A percentile compares a stretch with the other conserved stretches of the same genome.
Conservation (phyloP, 2,113 vertebrate genomes). For the Nanorana parkeri region DNA sequence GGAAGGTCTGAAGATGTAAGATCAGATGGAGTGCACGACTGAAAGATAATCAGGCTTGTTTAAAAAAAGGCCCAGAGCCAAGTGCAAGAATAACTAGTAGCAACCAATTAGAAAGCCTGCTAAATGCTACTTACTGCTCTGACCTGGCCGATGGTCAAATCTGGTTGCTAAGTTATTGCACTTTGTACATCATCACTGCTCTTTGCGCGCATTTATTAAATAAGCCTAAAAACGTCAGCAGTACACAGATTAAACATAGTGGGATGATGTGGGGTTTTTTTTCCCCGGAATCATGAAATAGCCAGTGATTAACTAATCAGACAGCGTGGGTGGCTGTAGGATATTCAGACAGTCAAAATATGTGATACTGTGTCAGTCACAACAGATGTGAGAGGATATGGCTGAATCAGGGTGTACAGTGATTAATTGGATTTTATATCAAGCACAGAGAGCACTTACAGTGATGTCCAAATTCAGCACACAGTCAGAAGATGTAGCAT, state of each 20-base stretch:
- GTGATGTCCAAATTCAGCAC: background rate
- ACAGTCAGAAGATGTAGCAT: background rate
- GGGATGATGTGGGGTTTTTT: background rate
- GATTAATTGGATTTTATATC: too few species aligned
- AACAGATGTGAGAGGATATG: background rate
- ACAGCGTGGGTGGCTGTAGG: background rate
- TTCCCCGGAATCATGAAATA: background rate
- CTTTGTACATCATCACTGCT: too few species aligned
- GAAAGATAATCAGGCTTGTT: background rate
- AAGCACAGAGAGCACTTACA: background rate
- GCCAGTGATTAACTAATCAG: conserved; percentile 14
- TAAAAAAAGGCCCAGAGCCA: too few species aligned
- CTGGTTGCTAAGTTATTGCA: too few species aligned
- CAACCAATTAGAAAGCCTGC: too few species aligned
- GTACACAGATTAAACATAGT: background rate
- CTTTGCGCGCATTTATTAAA: too few species aligned
- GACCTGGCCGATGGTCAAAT: too few species aligned
- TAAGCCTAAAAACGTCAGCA: background rate
- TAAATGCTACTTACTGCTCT: too few species aligned
- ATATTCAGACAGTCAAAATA: background rate
- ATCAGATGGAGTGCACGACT: conserved; percentile 28
- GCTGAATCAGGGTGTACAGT: background rate
- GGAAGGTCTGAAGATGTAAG: conserved; percentile 21
- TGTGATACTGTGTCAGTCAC: background rate
- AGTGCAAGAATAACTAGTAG: too few species aligned